Evolutionary conservation across 1,140 invertebrate species (phyloP).

Genomic region (Leptopilina clavipes): DNA sequence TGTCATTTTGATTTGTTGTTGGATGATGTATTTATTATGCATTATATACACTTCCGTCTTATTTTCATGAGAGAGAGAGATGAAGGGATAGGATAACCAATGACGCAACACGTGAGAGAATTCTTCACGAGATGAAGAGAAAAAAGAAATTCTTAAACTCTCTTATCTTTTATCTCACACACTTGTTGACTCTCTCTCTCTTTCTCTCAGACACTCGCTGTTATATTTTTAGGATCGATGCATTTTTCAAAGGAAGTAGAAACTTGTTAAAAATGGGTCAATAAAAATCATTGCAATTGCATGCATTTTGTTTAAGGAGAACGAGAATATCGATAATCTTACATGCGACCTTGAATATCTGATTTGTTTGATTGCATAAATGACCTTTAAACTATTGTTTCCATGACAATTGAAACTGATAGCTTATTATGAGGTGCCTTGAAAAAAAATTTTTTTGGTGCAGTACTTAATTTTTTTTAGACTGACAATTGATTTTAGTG

Average conservation of each 20-base stretch:
- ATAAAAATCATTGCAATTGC: constrained; percentile 5
- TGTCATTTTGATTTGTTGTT: background rate
- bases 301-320: background rate
- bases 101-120: too few relatives aligned
- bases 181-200: too few relatives aligned
- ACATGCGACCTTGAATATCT: background rate
- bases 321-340: constrained; percentile 22
- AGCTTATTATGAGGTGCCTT: background rate
- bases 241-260: background rate
- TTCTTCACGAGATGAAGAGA: too few relatives aligned
- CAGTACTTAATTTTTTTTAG: too few relatives aligned
- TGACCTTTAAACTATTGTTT: constrained; percentile 28
- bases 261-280: background rate
- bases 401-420: constrained; percentile 15
- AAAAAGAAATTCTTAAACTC: too few relatives aligned
- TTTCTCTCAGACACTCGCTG: too few relatives aligned
- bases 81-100: too few relatives aligned
- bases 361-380: background rate
- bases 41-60: background rate
- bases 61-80: background rate
- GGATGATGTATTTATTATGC: background rate
- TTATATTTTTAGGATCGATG: too few relatives aligned
- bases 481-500: too few relatives aligned
- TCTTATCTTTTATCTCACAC: too few relatives aligned
- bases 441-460: background rate